A percentile compares a stretch with the other conserved stretches of the same genome.
Evolutionary conservation across 2,113 vertebrate species (phyloP).

Genomic region (Microtus ochrogaster): DNA sequence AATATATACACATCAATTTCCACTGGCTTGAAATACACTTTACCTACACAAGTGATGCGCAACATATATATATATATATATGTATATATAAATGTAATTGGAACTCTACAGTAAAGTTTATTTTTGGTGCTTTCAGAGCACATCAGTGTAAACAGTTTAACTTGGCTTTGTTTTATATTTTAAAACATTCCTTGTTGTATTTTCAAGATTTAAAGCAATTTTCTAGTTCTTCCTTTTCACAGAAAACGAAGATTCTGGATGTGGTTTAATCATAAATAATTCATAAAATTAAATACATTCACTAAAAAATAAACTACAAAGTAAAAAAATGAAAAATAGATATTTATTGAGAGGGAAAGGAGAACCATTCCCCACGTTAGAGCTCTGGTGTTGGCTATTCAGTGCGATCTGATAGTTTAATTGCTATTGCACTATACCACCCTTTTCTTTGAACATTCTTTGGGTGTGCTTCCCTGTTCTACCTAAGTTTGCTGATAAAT

Average conservation of each 20-base stretch:
- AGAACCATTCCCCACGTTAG: slow-evolving; percentile 92
- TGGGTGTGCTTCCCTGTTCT: slow-evolving; percentile 97
- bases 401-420: slow-evolving; percentile 97
- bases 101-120: slow-evolving; percentile 96
- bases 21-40: slow-evolving; percentile 92
- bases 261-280: slow-evolving; percentile 99
- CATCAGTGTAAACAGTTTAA: slow-evolving; percentile 99
- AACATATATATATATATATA: slow-evolving; percentile 86
- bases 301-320: slow-evolving; percentile 99
- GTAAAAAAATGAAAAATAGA: slow-evolving; percentile 93
- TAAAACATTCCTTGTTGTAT: slow-evolving; percentile 97
- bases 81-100: slow-evolving; percentile 94
- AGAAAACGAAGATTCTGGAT: slow-evolving; percentile 99
- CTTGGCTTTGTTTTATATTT: slow-evolving; percentile 99
- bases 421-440: slow-evolving; percentile 99
- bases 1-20: slow-evolving; percentile 96
- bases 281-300: slow-evolving; percentile 99
- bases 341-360: slow-evolving; percentile 99
- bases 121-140: slow-evolving; percentile 94
- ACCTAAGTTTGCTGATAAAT: slow-evolving; percentile 93
- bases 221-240: slow-evolving; percentile 99
- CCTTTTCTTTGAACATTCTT: slow-evolving; percentile 95
- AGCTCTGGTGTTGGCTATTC: slow-evolving; percentile 98
- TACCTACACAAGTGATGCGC: slow-evolving; percentile 92
- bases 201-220: slow-evolving; percentile 99